Base-by-base conservation (phyloP, 35 echinoderm and acorn worm species). In the Apostichopus parvimensis region DNA sequence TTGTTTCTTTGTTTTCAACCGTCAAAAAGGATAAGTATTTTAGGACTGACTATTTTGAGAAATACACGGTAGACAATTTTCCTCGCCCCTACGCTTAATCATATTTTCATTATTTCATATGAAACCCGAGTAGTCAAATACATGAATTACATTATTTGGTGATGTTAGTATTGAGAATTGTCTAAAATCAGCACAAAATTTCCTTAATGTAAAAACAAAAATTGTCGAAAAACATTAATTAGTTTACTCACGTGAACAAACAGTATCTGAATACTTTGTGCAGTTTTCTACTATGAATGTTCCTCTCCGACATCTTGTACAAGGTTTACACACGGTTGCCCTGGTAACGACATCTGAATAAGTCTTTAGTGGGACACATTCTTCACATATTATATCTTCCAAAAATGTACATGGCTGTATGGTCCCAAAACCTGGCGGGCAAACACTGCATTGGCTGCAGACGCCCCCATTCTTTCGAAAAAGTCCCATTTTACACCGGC, bases 371-470 rank as follows among this genome's bases (percentile, higher is more conserved):
- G 65, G 89, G 4, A 91, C 82, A 77, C 97, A 99, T 18, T 13
- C 12, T 14, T 92, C 78, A 79, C 97, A 96, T 56, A 25, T 53
- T 10, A 95, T 90, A 73, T 96, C 93, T 25, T 93, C 90, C 6
- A 65, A 45, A 20, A 93, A 73, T 1, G 91, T 86, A 92, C 97
- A 99, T 14, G 80, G 77, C 12, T 93, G 87, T 8, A 90, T 77
- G 4, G 93, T 93, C 20, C 97, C 97, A 59, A 87, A 99, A 14
- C 97, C 97, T 23, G 93, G 92, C 9, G 93, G 93, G 62, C 97
- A 99, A 1, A 96, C 91, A 26, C 92, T 93, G 52, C 97, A 99
- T 87, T 99, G 97, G 45, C 97, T 95, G 57, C 95, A 99, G 17
- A 13, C 20, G 22, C 92, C 92, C 5, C 58, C 91, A 77, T 60